phyloP scores from a whole-genome alignment of 2,797 vertebrate genomes.

The Urophycis tenuis region DNA sequence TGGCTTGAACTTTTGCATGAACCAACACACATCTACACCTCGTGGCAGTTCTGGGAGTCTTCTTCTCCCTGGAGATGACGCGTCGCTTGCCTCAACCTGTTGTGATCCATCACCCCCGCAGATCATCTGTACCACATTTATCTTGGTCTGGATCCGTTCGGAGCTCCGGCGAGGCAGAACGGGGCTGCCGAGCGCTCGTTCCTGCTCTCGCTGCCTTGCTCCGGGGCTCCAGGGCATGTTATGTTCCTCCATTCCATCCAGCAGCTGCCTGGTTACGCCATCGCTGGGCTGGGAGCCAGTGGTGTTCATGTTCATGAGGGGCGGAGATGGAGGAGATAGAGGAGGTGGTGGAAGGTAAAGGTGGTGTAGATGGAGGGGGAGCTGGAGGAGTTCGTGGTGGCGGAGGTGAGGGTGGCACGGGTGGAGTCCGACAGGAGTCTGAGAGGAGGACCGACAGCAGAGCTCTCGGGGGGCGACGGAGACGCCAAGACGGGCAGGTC shows the following conservation, averaged over 20 bases:
- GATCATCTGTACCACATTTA: not conserved
- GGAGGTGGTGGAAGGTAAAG: too few species aligned
- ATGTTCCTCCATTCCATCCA: not conserved
- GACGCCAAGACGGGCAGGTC: not conserved
- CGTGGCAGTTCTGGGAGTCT: too few species aligned
- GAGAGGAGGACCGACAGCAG: not conserved
- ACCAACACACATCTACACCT: not conserved
- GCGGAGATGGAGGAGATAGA: too few species aligned
- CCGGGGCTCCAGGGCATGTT: not conserved
- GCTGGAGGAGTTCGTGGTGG: too few species aligned
- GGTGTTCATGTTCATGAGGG: not conserved
- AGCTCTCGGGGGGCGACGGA: not conserved
- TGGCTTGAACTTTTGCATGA: not conserved
- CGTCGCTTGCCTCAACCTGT: not conserved
- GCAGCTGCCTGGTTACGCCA: not conserved
- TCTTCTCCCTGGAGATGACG: not conserved
- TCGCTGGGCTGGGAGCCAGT: not conserved
- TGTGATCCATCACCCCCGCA: not conserved
- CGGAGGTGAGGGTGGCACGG: too few species aligned
- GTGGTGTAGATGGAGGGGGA: too few species aligned
- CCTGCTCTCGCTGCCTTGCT: not conserved
- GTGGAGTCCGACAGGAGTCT: not conserved
- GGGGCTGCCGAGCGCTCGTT: not conserved
- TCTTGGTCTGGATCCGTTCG: not conserved
- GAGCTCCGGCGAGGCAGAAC: not conserved